phyloP scores from a whole-genome alignment of 2,113 vertebrate genomes.

The Phrynocephalus versicolor region DNA sequence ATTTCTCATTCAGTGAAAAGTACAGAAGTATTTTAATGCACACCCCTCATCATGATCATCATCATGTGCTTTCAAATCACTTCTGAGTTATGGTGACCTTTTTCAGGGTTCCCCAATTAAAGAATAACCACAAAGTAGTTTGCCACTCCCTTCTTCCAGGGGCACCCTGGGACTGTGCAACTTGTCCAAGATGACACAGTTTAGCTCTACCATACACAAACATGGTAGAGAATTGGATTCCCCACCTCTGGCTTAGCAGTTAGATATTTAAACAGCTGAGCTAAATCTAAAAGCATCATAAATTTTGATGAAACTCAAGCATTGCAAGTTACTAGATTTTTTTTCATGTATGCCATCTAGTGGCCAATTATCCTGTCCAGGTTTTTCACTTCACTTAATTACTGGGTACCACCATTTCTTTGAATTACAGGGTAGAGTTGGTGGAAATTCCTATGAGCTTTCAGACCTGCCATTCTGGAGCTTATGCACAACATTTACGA shows the following conservation, averaged over 20 bases:
- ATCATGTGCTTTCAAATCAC: too few species aligned
- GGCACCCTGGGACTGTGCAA: too few species aligned
- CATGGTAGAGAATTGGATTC: too few species aligned
- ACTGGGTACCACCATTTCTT: neutral
- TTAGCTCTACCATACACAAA: too few species aligned
- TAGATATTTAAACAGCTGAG: too few species aligned
- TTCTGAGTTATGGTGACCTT: too few species aligned
- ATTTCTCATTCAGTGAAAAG: neutral
- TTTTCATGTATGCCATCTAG: neutral
- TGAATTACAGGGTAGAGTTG: neutral
- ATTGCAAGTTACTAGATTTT: neutral
- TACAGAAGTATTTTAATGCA: neutral
- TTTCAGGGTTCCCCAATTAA: too few species aligned
- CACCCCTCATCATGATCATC: too few species aligned
- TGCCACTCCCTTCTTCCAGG: too few species aligned
- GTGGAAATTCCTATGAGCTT: slow-evolving; percentile 7
- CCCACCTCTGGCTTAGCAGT: too few species aligned
- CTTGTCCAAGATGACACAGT: too few species aligned
- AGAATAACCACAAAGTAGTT: too few species aligned
- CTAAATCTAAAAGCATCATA: neutral
- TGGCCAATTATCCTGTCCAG: neutral
- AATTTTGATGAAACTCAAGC: neutral
- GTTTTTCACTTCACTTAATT: slow-evolving; percentile 5
- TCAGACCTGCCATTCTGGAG: neutral
- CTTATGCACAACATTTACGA: neutral